phyloP scores from a whole-genome alignment of 2,797 vertebrate species.

The Onychomys leucogaster region DNA sequence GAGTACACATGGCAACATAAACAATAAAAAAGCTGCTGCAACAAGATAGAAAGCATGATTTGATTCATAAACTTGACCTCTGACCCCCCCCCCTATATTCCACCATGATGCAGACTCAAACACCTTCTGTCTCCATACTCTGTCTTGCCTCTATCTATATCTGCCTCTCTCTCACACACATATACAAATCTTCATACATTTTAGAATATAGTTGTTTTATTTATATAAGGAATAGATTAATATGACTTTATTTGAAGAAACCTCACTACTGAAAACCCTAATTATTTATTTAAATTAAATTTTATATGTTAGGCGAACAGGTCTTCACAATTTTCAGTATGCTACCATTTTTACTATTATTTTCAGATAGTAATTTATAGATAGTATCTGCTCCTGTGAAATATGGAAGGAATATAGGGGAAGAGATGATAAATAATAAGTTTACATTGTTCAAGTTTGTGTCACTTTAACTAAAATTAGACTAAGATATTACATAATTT shows the following conservation, averaged over 20 bases:
- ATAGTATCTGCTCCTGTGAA: neutral
- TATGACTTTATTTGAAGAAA: neutral
- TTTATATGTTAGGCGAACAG: neutral
- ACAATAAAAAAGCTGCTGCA: neutral
- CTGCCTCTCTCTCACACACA: neutral
- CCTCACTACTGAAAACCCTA: neutral
- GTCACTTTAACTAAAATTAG: constrained; percentile 1
- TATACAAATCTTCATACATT: neutral
- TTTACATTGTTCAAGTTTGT: neutral
- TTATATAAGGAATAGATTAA: neutral
- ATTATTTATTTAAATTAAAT: neutral
- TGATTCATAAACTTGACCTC: neutral
- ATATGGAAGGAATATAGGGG: neutral
- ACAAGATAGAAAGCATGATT: neutral
- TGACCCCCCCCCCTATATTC: rapidly evolving
- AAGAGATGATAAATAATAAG: neutral
- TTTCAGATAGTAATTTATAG: neutral
- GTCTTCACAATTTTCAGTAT: neutral
- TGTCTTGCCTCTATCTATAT: no score
- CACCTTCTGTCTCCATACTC: neutral
- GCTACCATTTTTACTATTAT: neutral
- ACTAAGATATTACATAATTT: neutral
- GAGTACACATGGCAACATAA: neutral
- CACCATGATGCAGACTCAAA: neutral
- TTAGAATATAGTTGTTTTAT: neutral